phyloP scores from a whole-genome alignment of 2,113 vertebrate genomes.

The Macquaria ambigua region DNA sequence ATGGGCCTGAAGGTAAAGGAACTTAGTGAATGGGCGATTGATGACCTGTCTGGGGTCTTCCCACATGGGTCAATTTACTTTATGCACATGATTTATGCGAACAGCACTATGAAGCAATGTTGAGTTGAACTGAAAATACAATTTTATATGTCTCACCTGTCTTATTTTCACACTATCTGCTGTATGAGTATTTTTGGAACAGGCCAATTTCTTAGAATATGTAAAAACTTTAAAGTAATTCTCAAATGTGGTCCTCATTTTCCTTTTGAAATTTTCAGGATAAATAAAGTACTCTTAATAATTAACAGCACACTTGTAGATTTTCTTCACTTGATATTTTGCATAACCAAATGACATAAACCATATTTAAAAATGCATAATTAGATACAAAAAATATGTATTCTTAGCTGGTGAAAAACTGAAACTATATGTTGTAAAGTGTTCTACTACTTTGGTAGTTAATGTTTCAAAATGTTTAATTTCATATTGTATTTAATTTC shows the following conservation, averaged over 20 bases:
- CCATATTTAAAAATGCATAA: background rate
- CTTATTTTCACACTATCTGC: background rate
- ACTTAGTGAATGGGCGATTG: background rate
- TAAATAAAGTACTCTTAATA: background rate
- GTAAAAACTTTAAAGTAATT: background rate
- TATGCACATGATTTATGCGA: background rate
- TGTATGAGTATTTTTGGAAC: background rate
- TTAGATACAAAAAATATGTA: background rate
- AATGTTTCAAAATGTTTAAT: background rate
- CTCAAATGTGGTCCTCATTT: background rate
- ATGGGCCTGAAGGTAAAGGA: slow-evolving; percentile 4
- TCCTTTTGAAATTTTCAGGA: background rate
- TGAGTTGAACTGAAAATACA: background rate
- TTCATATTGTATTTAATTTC: background rate
- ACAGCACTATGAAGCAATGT: background rate
- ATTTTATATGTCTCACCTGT: background rate
- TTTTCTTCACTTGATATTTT: background rate
- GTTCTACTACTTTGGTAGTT: background rate
- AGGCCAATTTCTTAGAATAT: background rate
- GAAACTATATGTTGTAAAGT: background rate
- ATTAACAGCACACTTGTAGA: background rate
- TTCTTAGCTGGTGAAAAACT: background rate
- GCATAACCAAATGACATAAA: background rate
- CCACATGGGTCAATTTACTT: background rate
- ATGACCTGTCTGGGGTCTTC: slow-evolving; percentile 9